A percentile compares a stretch with the other conserved stretches of the same genome.
Evolutionary conservation across 2,113 vertebrate genomes (phyloP).

Genomic region (Ophiodon elongatus): DNA sequence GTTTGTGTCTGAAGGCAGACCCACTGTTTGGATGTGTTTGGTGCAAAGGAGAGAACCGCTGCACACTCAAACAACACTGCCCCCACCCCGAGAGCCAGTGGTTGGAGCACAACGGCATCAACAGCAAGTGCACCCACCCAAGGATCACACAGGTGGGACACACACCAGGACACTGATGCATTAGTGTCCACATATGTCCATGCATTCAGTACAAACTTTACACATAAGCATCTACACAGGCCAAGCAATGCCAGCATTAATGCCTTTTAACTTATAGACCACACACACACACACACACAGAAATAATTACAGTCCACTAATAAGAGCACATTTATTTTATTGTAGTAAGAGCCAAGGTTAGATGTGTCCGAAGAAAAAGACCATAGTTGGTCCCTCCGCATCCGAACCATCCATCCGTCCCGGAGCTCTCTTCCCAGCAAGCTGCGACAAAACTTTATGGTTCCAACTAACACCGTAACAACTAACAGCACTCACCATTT

Average conservation of each 20-base stretch:
- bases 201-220: not conserved
- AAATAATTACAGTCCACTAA: constrained; percentile 26
- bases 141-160: constrained; percentile 94
- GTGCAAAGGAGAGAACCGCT: constrained; percentile 94
- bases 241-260: not conserved
- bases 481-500: no score
- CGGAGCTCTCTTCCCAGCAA: no score
- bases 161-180: not conserved
- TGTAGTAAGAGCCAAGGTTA: no score
- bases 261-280: not conserved
- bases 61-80: constrained; percentile 96
- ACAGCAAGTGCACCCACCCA: constrained; percentile 97
- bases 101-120: constrained; percentile 92
- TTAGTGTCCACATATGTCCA: not conserved
- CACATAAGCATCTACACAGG: not conserved
- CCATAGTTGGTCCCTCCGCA: no score
- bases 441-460: no score
- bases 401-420: no score
- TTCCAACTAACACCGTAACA: no score
- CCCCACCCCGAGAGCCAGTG: constrained; percentile 90
- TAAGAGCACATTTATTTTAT: constrained; percentile 8
- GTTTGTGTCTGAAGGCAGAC: constrained; percentile 96
- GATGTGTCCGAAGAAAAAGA: no score
- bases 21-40: constrained; percentile 95
- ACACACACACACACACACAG: constrained; percentile 7